These are phyloP conservation scores for Drosophila melanocephala DNA, from an alignment of 2,888 invertebrate species.

Conservation along the genomic window DNA sequence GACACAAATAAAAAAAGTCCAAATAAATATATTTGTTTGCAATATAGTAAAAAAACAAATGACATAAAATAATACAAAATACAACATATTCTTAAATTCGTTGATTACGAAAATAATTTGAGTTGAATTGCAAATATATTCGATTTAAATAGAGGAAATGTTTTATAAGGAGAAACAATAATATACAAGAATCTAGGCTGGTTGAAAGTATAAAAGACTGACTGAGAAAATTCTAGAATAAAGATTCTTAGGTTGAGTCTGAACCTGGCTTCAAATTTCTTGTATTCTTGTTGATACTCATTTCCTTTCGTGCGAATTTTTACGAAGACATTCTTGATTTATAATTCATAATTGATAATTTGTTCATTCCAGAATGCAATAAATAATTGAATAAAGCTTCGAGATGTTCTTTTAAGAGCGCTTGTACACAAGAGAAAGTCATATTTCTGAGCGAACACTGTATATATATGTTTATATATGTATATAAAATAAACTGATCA, in stretches of 20 bases:
- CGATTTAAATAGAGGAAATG: neutral
- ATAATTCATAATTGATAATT: neutral
- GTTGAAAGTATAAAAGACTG: neutral
- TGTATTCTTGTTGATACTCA: neutral
- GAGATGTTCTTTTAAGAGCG: neutral
- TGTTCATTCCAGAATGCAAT: neutral
- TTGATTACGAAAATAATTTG: neutral
- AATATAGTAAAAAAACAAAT: neutral
- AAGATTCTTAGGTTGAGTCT: neutral
- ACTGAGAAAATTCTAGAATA: neutral
- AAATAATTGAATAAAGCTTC: neutral
- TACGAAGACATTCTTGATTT: neutral
- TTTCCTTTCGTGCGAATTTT: neutral
- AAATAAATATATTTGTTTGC: neutral
- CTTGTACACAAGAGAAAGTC: neutral
- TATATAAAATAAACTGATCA: constrained; percentile 4
- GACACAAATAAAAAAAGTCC: neutral
- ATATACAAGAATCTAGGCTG: neutral
- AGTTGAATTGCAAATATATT: neutral
- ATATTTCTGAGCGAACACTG: neutral
- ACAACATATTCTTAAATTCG: neutral
- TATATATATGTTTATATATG: neutral
- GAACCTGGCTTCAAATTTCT: neutral
- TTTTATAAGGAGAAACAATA: neutral
- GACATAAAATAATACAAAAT: neutral